Evolutionary conservation across 2,797 vertebrate species (phyloP).

Genomic region (Notoglanidium macrostoma): DNA sequence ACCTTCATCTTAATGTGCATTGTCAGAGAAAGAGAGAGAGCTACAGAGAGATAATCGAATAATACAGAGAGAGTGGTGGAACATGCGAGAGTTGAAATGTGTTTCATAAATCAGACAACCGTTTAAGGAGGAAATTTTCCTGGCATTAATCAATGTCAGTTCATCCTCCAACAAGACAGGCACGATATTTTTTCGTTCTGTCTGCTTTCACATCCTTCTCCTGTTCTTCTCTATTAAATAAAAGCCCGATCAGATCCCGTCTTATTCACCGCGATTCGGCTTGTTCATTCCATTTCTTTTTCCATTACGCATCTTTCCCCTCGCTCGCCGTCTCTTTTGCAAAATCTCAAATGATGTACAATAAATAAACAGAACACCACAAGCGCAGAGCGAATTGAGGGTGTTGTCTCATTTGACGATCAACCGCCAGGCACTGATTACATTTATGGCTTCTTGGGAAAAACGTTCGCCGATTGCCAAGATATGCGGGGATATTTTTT

Average conservation of each 20-base stretch:
- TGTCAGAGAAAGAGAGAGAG: background rate
- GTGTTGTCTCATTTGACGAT: conserved; percentile 34
- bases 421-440: conserved; percentile 43
- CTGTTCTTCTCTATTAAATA: background rate
- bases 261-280: background rate
- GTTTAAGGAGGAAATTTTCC: background rate
- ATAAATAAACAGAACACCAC: conserved; percentile 12
- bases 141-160: background rate
- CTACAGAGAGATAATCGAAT: conserved; percentile 10
- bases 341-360: conserved; percentile 9
- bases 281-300: conserved; percentile 1
- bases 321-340: background rate
- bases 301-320: background rate
- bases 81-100: background rate
- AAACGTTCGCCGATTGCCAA: conserved; percentile 8
- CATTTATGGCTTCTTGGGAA: conserved; percentile 29
- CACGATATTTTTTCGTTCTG: background rate
- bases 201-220: background rate
- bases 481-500: conserved; percentile 3
- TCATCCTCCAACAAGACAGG: background rate
- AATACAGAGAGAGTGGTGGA: conserved; percentile 11
- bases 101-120: background rate
- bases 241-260: background rate
- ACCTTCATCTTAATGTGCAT: conserved; percentile 21
- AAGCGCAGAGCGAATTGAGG: background rate